phyloP scores from a whole-genome alignment of 2,888 invertebrate species.

The Drosophila seclusa region DNA sequence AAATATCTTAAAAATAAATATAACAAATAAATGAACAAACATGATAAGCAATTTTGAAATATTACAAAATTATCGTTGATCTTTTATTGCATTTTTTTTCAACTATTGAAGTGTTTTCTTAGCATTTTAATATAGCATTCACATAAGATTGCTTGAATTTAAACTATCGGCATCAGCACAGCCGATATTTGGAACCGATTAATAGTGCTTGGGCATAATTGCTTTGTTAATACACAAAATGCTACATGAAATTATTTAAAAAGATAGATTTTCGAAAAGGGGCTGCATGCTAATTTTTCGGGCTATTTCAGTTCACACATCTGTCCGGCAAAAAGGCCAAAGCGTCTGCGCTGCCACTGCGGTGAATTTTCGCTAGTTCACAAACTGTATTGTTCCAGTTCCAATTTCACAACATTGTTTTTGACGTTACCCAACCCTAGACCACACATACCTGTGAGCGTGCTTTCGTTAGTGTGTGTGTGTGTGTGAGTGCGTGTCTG shows the following conservation, averaged over 20 bases:
- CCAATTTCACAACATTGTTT: neutral
- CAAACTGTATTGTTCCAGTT: neutral
- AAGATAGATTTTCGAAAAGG: neutral
- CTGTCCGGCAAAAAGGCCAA: neutral
- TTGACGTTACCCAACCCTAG: constrained; percentile 28
- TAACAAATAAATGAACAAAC: neutral
- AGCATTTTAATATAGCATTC: neutral
- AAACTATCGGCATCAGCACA: neutral
- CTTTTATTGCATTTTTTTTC: neutral
- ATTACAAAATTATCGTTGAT: neutral
- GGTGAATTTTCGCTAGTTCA: constrained; percentile 5
- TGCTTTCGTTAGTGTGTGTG: constrained; percentile 16
- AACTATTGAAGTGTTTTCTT: neutral
- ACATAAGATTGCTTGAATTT: neutral
- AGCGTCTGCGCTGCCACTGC: neutral
- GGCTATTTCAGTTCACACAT: neutral
- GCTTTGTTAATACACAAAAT: neutral
- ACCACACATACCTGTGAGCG: neutral
- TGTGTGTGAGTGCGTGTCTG: constrained; percentile 44
- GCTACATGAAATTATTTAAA: neutral
- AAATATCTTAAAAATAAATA: neutral
- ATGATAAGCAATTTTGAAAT: neutral
- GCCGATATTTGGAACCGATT: neutral
- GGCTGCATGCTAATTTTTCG: neutral
- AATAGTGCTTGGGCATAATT: neutral